Evolutionary conservation across 2,888 invertebrate genomes (phyloP).

Genomic region (Maniola hyperantus): DNA sequence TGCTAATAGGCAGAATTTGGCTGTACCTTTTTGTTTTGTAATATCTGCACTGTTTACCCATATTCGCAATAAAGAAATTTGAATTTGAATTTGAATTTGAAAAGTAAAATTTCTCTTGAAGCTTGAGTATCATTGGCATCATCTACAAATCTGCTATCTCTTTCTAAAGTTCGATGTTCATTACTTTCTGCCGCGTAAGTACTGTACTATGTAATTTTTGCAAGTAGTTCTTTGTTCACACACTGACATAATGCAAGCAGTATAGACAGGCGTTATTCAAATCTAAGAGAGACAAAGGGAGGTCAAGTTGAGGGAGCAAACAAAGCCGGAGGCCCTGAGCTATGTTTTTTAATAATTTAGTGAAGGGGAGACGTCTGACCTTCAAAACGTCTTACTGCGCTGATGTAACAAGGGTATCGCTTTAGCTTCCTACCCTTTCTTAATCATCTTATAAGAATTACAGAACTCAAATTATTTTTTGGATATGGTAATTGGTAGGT

Average conservation of each 20-base stretch:
- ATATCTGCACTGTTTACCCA: too few species aligned
- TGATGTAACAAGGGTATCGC: not conserved
- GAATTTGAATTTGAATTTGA: too few species aligned
- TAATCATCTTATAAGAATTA: not conserved
- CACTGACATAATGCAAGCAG: not conserved
- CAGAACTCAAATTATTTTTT: too few species aligned
- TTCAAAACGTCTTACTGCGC: not conserved
- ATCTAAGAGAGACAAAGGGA: constrained; percentile 1
- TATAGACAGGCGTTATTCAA: not conserved
- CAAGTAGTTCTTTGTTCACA: not conserved
- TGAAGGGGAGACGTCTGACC: constrained; percentile 7
- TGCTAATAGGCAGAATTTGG: too few species aligned
- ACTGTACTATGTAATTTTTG: not conserved
- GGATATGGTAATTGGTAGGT: too few species aligned
- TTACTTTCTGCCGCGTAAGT: too few species aligned
- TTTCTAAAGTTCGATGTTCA: too few species aligned
- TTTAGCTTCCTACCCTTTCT: not conserved
- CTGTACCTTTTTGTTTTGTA: too few species aligned
- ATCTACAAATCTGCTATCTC: too few species aligned
- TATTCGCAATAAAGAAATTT: too few species aligned
- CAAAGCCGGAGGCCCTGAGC: constrained; percentile 9
- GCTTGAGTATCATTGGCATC: not conserved
- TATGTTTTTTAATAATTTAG: constrained; percentile 11
- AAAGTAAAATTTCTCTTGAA: too few species aligned
- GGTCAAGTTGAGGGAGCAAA: constrained; percentile 20